phyloP scores from a whole-genome alignment of 2,113 vertebrate genomes.

The Hystrix brachyura region DNA sequence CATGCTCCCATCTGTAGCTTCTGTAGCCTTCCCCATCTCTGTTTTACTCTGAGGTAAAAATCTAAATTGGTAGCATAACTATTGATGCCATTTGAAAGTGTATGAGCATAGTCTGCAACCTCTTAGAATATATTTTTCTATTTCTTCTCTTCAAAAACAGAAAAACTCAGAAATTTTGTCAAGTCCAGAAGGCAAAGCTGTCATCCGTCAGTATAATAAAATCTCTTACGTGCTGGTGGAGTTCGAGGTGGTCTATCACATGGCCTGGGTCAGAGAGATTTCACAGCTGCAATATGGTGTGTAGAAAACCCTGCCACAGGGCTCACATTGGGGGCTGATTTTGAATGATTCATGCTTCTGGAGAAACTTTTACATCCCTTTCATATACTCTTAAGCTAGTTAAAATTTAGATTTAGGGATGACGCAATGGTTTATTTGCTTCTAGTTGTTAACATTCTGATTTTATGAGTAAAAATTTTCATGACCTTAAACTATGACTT shows the following conservation, averaged over 20 bases:
- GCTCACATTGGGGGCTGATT: not conserved
- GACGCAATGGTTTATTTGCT: conserved; percentile 38
- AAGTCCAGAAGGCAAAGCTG: conserved; percentile 89
- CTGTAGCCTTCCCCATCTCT: not conserved
- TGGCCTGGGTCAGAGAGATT: conserved; percentile 89
- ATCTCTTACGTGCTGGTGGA: conserved; percentile 89
- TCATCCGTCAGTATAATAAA: conserved; percentile 90
- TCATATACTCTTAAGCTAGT: not conserved
- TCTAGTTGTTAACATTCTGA: conserved; percentile 13
- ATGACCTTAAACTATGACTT: conserved; percentile 39
- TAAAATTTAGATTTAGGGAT: not conserved
- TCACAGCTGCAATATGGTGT: conserved; percentile 87
- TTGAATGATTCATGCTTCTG: not conserved
- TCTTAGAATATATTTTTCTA: conserved; percentile 54
- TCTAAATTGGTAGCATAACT: not conserved
- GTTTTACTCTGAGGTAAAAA: not conserved
- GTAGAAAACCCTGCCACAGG: conserved; percentile 35
- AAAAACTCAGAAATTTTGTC: conserved; percentile 90
- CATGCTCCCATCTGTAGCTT: not conserved
- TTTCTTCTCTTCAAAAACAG: conserved; percentile 80
- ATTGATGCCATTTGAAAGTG: conserved; percentile 26
- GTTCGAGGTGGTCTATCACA: conserved; percentile 90
- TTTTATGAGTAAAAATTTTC: conserved; percentile 16
- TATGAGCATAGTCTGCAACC: not conserved
- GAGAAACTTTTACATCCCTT: not conserved